Evolutionary conservation across 2,888 invertebrate species (phyloP).

Genomic region (Eristalis pertinax): DNA sequence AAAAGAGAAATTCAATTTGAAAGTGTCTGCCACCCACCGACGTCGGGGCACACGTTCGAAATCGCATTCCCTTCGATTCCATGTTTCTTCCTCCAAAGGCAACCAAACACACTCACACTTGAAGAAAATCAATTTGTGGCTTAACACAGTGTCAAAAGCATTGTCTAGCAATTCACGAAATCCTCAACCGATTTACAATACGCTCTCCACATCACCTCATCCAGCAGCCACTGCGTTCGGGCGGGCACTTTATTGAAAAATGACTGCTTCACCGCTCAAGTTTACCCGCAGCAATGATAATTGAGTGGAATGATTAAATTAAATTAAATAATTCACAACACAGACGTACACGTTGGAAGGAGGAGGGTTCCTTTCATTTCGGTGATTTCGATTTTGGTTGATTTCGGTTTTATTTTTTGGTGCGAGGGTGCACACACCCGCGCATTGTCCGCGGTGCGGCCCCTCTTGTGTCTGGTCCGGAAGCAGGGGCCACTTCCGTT

Average conservation of each 20-base stretch:
- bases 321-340: slow-evolving; percentile 65
- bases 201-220: neutral
- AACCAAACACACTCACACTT: neutral
- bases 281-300: slow-evolving; percentile 48
- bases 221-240: no score
- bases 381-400: neutral
- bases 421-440: slow-evolving; percentile 23
- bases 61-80: no score
- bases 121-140: slow-evolving; percentile 5
- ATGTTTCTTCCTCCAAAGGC: neutral
- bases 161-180: slow-evolving; percentile 17
- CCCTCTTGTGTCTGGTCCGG: slow-evolving; percentile 53
- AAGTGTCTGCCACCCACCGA: neutral
- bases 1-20: neutral
- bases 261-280: slow-evolving; percentile 15
- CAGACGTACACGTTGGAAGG: slow-evolving; percentile 19
- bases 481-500: slow-evolving; percentile 62
- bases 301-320: slow-evolving; percentile 57
- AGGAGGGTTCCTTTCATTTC: slow-evolving; percentile 14
- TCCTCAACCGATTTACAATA: neutral
- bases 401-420: slow-evolving; percentile 2
- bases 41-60: neutral
- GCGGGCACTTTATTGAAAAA: slow-evolving; percentile 33
- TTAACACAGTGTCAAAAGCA: slow-evolving; percentile 3
- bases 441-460: neutral